These are phyloP conservation scores for Ennomos fuscantarius DNA, from an alignment of 2,888 invertebrate species.

Conservation along the genomic window DNA sequence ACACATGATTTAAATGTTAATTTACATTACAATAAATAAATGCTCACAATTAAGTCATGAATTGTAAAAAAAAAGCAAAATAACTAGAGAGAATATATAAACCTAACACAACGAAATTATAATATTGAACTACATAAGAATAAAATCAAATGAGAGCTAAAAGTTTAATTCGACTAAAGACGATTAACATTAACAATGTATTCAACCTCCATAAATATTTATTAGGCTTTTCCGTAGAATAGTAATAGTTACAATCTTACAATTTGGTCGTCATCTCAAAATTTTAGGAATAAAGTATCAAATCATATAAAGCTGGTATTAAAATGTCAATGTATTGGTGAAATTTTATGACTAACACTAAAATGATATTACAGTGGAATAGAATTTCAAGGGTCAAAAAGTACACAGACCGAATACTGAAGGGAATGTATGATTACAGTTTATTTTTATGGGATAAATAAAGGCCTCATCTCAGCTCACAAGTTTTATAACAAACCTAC, in stretches of 20 bases:
- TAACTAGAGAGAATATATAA: slow-evolving; percentile 32
- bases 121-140: slow-evolving; percentile 20
- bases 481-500: slow-evolving; percentile 78
- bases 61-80: slow-evolving; percentile 28
- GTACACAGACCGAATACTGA: slow-evolving; percentile 66
- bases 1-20: slow-evolving; percentile 81
- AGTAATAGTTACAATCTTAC: not conserved
- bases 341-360: not conserved
- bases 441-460: slow-evolving; percentile 40
- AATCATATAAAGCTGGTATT: no score
- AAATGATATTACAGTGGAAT: slow-evolving; percentile 17
- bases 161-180: no score
- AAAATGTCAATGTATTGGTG: not conserved
- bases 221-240: not conserved
- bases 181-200: no score
- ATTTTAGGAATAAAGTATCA: not conserved
- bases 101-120: slow-evolving; percentile 9
- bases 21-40: slow-evolving; percentile 80
- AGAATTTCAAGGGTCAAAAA: slow-evolving; percentile 32
- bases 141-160: slow-evolving; percentile 14
- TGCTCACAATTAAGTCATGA: slow-evolving; percentile 73
- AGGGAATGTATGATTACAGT: slow-evolving; percentile 67
- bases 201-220: not conserved
- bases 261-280: slow-evolving; percentile 9
- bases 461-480: slow-evolving; percentile 76